These are phyloP conservation scores for Tethea ocularis DNA, from an alignment of 2,888 invertebrate genomes.

Conservation along the genomic window DNA sequence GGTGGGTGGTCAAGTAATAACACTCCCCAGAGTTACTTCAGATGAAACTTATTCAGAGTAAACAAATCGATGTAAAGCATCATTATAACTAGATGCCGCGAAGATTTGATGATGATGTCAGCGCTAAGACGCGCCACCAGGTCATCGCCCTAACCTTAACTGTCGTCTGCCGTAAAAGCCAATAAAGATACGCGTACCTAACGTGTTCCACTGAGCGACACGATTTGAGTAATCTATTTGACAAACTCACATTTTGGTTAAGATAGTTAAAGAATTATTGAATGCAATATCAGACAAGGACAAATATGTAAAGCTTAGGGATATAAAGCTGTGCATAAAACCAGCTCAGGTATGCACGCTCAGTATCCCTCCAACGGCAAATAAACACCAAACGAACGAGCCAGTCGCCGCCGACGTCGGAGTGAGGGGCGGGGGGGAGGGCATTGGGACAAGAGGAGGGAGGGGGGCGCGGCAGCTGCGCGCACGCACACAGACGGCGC, in stretches of 20 bases:
- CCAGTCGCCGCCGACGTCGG: neutral
- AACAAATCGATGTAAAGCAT: neutral
- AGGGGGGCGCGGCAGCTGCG: slow-evolving; percentile 50
- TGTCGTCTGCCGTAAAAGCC: slow-evolving; percentile 27
- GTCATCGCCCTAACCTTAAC: slow-evolving; percentile 41
- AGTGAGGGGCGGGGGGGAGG: slow-evolving; percentile 15
- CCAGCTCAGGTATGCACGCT: neutral
- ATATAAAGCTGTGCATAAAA: neutral
- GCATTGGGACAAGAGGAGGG: slow-evolving; percentile 16
- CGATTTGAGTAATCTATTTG: neutral
- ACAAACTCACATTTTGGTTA: neutral
- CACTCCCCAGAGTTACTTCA: neutral
- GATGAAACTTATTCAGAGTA: neutral
- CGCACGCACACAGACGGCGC: slow-evolving; percentile 43
- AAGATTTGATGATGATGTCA: slow-evolving; percentile 11
- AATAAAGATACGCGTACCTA: slow-evolving; percentile 34
- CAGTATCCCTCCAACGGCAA: slow-evolving; percentile 4
- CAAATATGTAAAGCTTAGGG: neutral
- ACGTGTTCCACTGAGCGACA: neutral
- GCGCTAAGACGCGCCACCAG: slow-evolving; percentile 20
- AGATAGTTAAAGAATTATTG: neutral
- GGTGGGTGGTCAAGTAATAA: neutral
- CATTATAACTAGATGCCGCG: neutral
- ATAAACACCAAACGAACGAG: neutral
- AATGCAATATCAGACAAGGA: slow-evolving; percentile 8